Conservation (phyloP, 2,797 vertebrate genomes). For the Takifugu rubripes region DNA sequence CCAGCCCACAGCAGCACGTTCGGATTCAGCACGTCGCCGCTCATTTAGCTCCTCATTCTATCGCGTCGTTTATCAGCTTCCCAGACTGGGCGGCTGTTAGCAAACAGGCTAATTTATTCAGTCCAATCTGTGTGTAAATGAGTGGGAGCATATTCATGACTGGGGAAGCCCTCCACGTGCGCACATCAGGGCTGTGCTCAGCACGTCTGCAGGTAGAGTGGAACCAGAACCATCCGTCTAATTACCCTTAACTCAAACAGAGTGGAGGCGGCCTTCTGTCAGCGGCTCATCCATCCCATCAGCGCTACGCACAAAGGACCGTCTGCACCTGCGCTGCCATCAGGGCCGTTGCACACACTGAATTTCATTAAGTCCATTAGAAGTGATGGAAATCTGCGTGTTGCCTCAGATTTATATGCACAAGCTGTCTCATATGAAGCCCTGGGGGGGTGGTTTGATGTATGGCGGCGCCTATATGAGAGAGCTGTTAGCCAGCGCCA, state of each 20-base stretch:
- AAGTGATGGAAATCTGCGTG: too few relatives aligned
- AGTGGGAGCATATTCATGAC: neutral
- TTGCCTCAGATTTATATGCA: too few relatives aligned
- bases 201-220: too few relatives aligned
- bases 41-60: constrained; percentile 54
- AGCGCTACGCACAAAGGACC: neutral
- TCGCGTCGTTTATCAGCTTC: constrained; percentile 60
- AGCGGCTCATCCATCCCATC: constrained; percentile 33
- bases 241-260: constrained; percentile 39
- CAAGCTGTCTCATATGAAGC: too few relatives aligned
- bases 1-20: constrained; percentile 24
- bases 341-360: too few relatives aligned
- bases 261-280: constrained; percentile 47
- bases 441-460: too few relatives aligned
- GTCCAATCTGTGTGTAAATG: constrained; percentile 63
- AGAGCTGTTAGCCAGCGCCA: too few relatives aligned
- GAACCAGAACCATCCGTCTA: constrained; percentile 20
- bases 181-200: too few relatives aligned
- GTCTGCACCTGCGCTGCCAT: too few relatives aligned
- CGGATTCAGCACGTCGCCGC: constrained; percentile 43
- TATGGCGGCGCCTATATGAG: too few relatives aligned
- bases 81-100: constrained; percentile 66
- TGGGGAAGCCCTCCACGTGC: too few relatives aligned
- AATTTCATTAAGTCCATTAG: too few relatives aligned
- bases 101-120: constrained; percentile 70